These are phyloP conservation scores for Clamator glandarius DNA, from an alignment of 2,797 vertebrate species.

Conservation along the genomic window DNA sequence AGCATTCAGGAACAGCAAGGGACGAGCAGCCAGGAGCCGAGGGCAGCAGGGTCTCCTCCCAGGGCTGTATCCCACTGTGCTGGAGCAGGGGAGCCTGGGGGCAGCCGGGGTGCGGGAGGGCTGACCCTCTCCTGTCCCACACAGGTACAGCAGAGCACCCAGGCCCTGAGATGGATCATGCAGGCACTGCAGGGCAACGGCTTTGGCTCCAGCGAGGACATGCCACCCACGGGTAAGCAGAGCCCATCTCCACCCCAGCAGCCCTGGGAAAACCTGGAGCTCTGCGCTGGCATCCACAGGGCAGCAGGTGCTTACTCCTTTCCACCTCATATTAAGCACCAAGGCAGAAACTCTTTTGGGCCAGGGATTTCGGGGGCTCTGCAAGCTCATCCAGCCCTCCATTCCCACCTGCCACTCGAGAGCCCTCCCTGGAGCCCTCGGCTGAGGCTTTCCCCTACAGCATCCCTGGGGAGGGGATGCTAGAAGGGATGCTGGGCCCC, in stretches of 20 bases:
- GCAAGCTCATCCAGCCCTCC: rapidly evolving
- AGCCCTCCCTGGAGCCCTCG: background rate
- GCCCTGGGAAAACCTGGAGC: rapidly evolving
- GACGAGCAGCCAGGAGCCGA: background rate
- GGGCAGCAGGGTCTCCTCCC: background rate
- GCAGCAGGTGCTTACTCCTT: background rate
- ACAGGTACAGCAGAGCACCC: slow-evolving; percentile 82
- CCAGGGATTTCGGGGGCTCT: background rate
- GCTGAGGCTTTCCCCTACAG: background rate
- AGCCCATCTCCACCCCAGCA: background rate
- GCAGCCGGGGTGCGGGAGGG: rapidly evolving
- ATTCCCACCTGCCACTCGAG: background rate
- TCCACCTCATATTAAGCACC: background rate
- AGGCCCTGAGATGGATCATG: slow-evolving; percentile 88
- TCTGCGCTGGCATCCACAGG: rapidly evolving
- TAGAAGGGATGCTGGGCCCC: background rate
- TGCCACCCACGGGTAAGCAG: slow-evolving; percentile 78
- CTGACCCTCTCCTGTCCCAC: background rate
- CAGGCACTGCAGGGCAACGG: slow-evolving; percentile 80
- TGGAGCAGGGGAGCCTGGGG: rapidly evolving
- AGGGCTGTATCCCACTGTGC: rapidly evolving
- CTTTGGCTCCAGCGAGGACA: slow-evolving; percentile 70
- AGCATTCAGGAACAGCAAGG: background rate
- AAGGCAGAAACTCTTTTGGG: background rate
- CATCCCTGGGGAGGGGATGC: background rate